These are phyloP conservation scores for Pseudomyrmex cubaensis DNA, from an alignment of 1,140 invertebrate species.

Conservation along the genomic window DNA sequence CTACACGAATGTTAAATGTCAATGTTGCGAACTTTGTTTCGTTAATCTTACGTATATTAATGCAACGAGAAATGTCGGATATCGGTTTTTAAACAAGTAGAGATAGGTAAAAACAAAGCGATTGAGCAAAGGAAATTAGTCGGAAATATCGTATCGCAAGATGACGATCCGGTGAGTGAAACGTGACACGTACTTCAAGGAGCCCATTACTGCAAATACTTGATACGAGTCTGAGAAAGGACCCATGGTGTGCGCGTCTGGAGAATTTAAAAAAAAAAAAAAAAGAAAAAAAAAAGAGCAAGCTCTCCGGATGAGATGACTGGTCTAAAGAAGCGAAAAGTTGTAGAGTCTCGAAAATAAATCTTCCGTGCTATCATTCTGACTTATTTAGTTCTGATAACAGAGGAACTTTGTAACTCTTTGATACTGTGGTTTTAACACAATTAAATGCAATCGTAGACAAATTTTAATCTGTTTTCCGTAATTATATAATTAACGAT, in stretches of 20 bases:
- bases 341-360: slow-evolving; percentile 12
- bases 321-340: slow-evolving; percentile 68
- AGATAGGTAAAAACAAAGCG: not conserved
- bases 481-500: no score
- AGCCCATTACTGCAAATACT: slow-evolving; percentile 34
- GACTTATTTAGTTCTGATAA: not conserved
- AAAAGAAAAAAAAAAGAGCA: slow-evolving; percentile 59
- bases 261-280: slow-evolving; percentile 69
- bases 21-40: no score
- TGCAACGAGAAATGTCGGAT: not conserved
- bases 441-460: not conserved
- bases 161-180: slow-evolving; percentile 9
- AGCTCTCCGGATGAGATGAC: slow-evolving; percentile 61
- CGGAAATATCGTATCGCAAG: not conserved
- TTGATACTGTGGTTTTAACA: not conserved
- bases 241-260: slow-evolving; percentile 50
- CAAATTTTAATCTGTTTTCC: not conserved
- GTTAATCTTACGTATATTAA: no score
- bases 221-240: slow-evolving; percentile 55
- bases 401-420: not conserved
- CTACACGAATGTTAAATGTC: no score
- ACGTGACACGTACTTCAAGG: not conserved
- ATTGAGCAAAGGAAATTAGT: not conserved
- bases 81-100: no score
- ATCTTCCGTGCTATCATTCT: not conserved